phyloP scores from a whole-genome alignment of 2,797 vertebrate genomes.

The Xyrichtys novacula region DNA sequence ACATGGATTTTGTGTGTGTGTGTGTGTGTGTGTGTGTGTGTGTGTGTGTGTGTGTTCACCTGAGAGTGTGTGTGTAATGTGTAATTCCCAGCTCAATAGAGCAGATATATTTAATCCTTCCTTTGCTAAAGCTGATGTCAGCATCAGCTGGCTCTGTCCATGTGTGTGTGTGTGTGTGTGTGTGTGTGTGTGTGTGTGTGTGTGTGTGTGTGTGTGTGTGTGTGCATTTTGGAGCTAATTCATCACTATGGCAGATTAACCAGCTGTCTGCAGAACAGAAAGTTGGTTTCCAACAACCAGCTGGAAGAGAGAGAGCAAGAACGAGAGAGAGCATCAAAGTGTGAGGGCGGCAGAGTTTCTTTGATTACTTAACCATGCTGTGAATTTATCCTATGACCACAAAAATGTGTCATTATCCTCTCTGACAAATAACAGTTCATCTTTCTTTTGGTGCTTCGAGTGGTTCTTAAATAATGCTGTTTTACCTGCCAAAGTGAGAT shows the following conservation, averaged over 20 bases:
- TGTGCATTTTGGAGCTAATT: conserved; percentile 61
- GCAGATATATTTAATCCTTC: conserved; percentile 77
- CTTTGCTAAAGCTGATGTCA: conserved; percentile 69
- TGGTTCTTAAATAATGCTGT: too few species aligned
- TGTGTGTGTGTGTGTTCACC: conserved; percentile 7
- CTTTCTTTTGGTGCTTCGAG: not conserved
- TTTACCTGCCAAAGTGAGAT: too few species aligned
- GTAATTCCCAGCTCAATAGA: conserved; percentile 71
- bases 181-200: conserved; percentile 11
- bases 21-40: not conserved
- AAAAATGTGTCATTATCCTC: not conserved
- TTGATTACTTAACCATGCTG: not conserved
- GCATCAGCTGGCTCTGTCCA: conserved; percentile 63
- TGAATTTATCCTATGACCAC: not conserved
- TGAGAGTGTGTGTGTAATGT: conserved; percentile 26
- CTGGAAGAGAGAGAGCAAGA: conserved; percentile 26
- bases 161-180: conserved; percentile 28
- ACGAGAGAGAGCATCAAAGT: not conserved
- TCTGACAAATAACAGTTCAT: not conserved
- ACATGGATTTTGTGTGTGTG: not conserved
- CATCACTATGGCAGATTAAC: conserved; percentile 69
- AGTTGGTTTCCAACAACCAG: conserved; percentile 54
- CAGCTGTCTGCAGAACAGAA: conserved; percentile 65
- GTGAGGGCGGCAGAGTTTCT: not conserved
- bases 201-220: not conserved